Base-by-base conservation (phyloP, 2,888 invertebrate species). In the Ophion ellenae region DNA sequence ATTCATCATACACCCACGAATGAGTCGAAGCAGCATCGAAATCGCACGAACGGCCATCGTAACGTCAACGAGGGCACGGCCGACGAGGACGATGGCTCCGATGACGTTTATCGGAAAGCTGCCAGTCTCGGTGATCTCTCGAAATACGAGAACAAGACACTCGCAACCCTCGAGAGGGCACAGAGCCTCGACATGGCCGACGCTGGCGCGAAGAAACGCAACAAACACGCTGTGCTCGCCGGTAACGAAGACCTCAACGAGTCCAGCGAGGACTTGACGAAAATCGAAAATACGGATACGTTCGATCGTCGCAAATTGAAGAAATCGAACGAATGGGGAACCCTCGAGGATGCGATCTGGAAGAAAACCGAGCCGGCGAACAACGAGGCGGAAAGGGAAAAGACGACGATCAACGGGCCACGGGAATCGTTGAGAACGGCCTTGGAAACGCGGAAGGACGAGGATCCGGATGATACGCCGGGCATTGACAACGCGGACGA, bases 61-160 rank as follows among this genome's bases (percentile, higher is more conserved):
- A 32, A n/a, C 4, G 14, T 53, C 53, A 53, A 53, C 53, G 53
- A 53, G 2, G 17, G 4, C 17, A 53, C 17, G 47, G 53, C 14
- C n/a, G 93, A 94, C 11, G 95, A 95, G 0, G 93, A 94, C 80
- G 93, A 94, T 81, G 95, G 95, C 86, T 94, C 94, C 0, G 96
- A 96, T 74, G 96, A 96, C 87, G 96, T 96, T 91, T 95, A 95
- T 82, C 94, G 97, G 24, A 97, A 97, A 94, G 97, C 97, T 2
- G 97, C 97, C 0, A 97, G 97, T 59, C 95, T 97, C 1, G 97
- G 97, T 0, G 97, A 97, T 93, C 94, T 97, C 74, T 97, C 97
- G 0, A 96, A 96, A 91, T 96, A 97, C 86, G 95, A 95, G 79
- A 94, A 95, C 61, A 93, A 95, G 10, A 92, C 95, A 3, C 94